A percentile compares a stretch with the other conserved stretches of the same genome.
phyloP scores from a whole-genome alignment of 2,113 vertebrate species.

The Aix galericulata region DNA sequence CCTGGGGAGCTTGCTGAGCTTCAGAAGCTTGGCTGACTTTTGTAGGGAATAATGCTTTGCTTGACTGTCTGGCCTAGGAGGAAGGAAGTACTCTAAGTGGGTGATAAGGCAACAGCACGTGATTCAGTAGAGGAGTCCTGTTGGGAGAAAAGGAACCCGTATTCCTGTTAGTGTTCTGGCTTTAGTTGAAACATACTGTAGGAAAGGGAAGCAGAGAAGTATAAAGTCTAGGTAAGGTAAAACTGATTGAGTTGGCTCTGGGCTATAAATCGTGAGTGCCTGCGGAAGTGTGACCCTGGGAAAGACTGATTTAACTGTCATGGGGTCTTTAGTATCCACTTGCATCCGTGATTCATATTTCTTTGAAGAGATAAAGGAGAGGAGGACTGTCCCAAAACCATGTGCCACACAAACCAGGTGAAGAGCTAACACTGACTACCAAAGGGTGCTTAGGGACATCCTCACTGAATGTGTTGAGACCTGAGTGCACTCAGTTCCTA shows the following conservation, averaged over 20 bases:
- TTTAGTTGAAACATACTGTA: background rate
- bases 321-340: background rate
- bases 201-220: background rate
- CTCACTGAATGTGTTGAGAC: background rate
- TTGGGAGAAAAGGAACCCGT: background rate
- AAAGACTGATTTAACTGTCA: background rate
- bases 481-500: background rate
- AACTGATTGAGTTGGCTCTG: background rate
- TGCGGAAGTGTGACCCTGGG: background rate
- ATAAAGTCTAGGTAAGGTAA: background rate
- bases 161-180: background rate
- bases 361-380: background rate
- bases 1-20: background rate
- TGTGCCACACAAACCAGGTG: background rate
- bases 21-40: background rate
- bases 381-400: accelerated
- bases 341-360: background rate
- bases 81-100: background rate
- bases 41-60: background rate
- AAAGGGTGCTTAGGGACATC: background rate
- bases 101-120: background rate
- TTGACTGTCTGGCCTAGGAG: background rate
- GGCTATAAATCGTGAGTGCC: background rate
- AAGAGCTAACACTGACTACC: background rate
- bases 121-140: background rate